Evolutionary conservation across 2,113 vertebrate species (phyloP), one percentile per base, ranked within the genome.

Genomic region (Andinoacara biseriatus): DNA sequence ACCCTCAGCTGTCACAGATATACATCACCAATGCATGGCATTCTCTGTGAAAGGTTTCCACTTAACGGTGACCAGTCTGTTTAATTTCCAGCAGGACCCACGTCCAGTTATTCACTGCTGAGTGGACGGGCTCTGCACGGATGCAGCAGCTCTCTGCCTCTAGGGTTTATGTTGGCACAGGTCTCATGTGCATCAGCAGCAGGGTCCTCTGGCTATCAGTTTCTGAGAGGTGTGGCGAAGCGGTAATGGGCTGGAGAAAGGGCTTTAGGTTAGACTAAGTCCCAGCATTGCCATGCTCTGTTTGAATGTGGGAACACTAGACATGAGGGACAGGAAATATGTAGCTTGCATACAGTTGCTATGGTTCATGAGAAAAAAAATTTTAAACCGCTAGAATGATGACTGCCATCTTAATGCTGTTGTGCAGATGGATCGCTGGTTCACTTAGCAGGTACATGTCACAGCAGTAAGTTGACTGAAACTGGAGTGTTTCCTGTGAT

Each of bases 1-100:
- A 76, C 79, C 33, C 90, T 92, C 74, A 85, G 89, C 80, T 91
- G 87, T 92, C 91, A 91, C 82, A 90, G 89, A 92, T 89, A 90
- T 76, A 56, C 85, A 90, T 92, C 90, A 83, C 59, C 90, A 86
- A 90, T 81, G 87, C 90, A n/a, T 88, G 78, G 78, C 87, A 81
- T 90, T 85, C 74, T 79, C 83, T 87, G 86, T 89, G 87, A 92
- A 90, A 88, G 89, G 76, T 85, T 90, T 92, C 86, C 43, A 61
- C 87, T 88, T 80, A 90, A 90, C 40, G 84, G 83, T 56, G 49
- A 74, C 74, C 81, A 58, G 89, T 86, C 77, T 91, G 85, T 90
- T 86, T 74, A 43, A 87, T 83, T 91, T 92, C 80, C 90, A 93
- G 76, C 78, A 82, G 91, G 89, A 86, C 81, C 78, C 75, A 69